Evolutionary conservation across 2,888 invertebrate genomes (phyloP).

Genomic region (Gryllus longicercus): DNA sequence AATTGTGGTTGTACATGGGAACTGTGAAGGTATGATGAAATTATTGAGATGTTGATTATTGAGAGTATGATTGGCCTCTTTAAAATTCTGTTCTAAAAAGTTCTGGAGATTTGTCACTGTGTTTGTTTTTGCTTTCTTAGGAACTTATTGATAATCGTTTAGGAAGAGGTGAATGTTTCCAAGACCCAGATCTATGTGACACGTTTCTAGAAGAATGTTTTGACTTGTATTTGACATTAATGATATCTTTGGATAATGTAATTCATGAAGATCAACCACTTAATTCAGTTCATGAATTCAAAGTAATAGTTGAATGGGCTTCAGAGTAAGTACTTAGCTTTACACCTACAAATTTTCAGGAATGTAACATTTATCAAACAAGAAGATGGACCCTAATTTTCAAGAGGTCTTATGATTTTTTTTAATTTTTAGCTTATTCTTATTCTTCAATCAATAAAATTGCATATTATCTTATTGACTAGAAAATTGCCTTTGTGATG

Average conservation of each 20-base stretch:
- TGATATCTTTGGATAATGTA: background rate
- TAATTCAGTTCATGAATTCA: background rate
- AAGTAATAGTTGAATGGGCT: constrained; percentile 17
- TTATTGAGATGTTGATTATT: background rate
- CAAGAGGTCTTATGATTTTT: no score
- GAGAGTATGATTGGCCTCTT: background rate
- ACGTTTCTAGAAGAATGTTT: background rate
- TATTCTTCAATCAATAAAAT: no score
- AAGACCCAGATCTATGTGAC: background rate
- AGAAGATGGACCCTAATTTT: no score
- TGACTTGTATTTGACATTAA: constrained; percentile 9
- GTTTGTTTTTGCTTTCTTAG: background rate
- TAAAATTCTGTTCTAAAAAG: background rate
- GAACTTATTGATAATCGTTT: background rate
- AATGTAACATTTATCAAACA: no score
- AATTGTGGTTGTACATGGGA: background rate
- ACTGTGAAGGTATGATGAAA: background rate
- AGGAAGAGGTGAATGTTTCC: background rate
- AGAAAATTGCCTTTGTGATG: no score
- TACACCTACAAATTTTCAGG: no score
- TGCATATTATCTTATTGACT: no score
- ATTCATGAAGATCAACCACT: background rate
- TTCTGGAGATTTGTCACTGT: no score
- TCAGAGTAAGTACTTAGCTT: background rate
- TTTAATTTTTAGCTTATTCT: no score